Percentiles rank a stretch among this genome's conserved stretches.
Evolutionary conservation across 2,113 vertebrate species (phyloP).

Genomic region (Cheilinus undulatus): DNA sequence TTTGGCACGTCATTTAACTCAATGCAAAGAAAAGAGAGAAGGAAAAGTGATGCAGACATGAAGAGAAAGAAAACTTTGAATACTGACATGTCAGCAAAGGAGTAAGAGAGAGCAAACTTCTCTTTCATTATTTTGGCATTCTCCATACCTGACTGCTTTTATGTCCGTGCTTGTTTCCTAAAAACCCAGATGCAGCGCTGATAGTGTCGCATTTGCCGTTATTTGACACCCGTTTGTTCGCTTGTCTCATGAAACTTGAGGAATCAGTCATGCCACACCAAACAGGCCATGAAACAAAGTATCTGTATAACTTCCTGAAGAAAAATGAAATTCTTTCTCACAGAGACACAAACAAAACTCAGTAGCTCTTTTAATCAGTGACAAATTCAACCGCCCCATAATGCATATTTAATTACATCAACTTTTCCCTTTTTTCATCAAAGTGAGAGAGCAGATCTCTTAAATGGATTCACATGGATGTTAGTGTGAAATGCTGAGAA

Average conservation of each 20-base stretch:
- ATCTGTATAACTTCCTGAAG: conserved; percentile 52
- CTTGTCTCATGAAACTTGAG: neutral
- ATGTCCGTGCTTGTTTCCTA: neutral
- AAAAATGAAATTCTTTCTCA: conserved; percentile 63
- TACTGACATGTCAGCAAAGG: neutral
- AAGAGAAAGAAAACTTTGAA: neutral
- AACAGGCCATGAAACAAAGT: conserved; percentile 4
- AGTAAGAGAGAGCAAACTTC: neutral
- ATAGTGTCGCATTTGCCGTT: neutral
- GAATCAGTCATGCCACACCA: neutral
- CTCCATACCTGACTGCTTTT: neutral
- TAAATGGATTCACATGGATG: conserved; percentile 61
- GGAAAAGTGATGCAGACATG: neutral
- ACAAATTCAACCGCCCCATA: conserved; percentile 66
- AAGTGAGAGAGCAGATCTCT: conserved; percentile 52
- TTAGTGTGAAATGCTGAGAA: conserved; percentile 65
- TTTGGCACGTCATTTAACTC: neutral
- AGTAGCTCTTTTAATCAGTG: conserved; percentile 73
- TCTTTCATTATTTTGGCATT: no score
- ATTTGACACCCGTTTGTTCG: neutral
- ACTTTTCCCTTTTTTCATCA: conserved; percentile 42
- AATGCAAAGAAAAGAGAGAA: neutral
- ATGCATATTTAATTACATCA: conserved; percentile 76
- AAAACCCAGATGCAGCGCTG: neutral
- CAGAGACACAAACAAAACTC: conserved; percentile 53